Conservation (phyloP, 2,113 vertebrate species). For the Aptenodytes patagonicus region DNA sequence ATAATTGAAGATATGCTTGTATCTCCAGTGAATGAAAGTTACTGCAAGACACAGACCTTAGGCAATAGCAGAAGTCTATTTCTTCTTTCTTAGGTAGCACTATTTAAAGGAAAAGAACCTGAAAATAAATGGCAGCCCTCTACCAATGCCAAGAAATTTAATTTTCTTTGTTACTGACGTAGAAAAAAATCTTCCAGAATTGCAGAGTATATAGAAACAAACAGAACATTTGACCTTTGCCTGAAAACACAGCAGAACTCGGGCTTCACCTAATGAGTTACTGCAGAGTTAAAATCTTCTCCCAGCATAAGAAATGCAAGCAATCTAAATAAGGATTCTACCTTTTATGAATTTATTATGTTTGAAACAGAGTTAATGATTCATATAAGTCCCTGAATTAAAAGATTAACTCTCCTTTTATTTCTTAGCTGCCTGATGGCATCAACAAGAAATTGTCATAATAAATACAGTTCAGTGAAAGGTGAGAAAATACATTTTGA, state of each 20-base stretch:
- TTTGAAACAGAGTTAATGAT: not conserved
- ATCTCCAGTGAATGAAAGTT: not conserved
- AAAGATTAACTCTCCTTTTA: not conserved
- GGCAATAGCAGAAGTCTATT: not conserved
- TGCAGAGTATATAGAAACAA: not conserved
- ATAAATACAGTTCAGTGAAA: not conserved
- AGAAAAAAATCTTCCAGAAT: not conserved
- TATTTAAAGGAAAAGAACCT: not conserved
- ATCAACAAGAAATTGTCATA: not conserved
- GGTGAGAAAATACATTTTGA: not conserved
- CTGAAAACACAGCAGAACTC: not conserved
- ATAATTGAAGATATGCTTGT: not conserved
- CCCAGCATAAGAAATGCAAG: not conserved
- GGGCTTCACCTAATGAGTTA: not conserved
- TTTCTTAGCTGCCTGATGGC: not conserved
- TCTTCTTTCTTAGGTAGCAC: not conserved
- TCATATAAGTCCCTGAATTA: not conserved
- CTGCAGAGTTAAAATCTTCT: not conserved
- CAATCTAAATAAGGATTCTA: not conserved
- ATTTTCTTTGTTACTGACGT: not conserved
- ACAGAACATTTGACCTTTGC: not conserved
- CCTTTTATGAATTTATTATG: not conserved
- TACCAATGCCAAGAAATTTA: not conserved
- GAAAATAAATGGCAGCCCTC: not conserved
- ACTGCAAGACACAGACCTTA: not conserved